These are phyloP conservation scores for Alloplasta piceator DNA, from an alignment of 2,888 invertebrate genomes.

Conservation along the genomic window DNA sequence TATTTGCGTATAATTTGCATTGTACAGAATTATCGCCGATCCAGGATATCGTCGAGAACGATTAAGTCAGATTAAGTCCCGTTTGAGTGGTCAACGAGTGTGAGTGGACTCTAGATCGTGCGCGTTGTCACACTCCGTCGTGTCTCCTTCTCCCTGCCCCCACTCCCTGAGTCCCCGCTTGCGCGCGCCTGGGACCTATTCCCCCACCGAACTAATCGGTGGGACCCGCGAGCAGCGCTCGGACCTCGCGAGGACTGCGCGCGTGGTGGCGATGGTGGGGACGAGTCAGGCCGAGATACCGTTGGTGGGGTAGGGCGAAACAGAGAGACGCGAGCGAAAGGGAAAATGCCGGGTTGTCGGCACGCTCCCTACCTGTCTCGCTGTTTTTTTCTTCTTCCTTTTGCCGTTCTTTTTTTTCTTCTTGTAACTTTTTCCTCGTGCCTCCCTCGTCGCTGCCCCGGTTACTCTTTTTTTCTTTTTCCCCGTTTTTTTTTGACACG, in stretches of 20 bases:
- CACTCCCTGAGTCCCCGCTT: neutral
- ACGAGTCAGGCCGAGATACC: neutral
- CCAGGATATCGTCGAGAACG: neutral
- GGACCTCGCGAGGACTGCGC: conserved; percentile 13
- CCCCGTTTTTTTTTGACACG: conserved; percentile 80
- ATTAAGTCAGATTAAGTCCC: too few species aligned
- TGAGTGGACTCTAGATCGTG: too few species aligned
- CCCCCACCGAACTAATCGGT: conserved; percentile 10
- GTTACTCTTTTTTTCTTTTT: conserved; percentile 76
- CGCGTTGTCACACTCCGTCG: too few species aligned
- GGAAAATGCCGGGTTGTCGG: conserved; percentile 79
- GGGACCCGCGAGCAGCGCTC: conserved; percentile 19
- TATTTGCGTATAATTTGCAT: neutral
- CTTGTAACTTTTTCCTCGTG: conserved; percentile 73
- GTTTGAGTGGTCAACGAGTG: too few species aligned
- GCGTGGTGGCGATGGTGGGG: conserved; percentile 50
- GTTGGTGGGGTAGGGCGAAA: conserved; percentile 64
- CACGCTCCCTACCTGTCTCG: conserved; percentile 70
- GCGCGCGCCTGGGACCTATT: conserved; percentile 42
- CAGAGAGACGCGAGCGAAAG: conserved; percentile 78
- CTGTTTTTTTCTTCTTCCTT: conserved; percentile 71
- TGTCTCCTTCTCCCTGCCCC: too few species aligned
- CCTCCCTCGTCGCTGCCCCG: conserved; percentile 77
- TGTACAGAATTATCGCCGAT: neutral
- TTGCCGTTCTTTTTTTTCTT: conserved; percentile 75